Percentiles rank a stretch among this genome's conserved stretches.
These are phyloP conservation scores for Ahaetulla prasina DNA, from an alignment of 2,113 vertebrate species.

Conservation along the genomic window DNA sequence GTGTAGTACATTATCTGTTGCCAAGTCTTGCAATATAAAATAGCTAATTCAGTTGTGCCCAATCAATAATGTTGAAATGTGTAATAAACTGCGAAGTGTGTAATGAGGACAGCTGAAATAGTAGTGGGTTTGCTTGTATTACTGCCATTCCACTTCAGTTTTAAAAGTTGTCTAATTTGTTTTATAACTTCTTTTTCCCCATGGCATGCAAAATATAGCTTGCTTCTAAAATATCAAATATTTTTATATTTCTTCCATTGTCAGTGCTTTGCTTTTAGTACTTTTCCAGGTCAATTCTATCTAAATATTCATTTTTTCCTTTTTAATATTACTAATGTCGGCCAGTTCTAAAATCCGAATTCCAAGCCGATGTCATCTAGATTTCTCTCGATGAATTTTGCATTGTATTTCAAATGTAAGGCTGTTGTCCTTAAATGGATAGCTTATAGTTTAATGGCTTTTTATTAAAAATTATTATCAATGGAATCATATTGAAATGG, in stretches of 20 bases:
- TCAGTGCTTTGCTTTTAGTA: neutral
- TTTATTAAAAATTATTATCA: neutral
- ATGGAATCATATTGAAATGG: neutral
- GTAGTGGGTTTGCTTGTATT: neutral
- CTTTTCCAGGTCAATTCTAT: neutral
- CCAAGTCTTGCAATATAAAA: neutral
- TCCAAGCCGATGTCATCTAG: neutral
- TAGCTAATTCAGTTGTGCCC: neutral
- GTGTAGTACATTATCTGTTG: neutral
- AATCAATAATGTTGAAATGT: neutral
- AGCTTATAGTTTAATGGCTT: neutral
- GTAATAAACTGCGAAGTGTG: neutral
- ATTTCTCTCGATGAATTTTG: neutral
- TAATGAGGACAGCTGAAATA: neutral
- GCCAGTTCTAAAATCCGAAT: neutral
- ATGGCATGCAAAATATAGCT: neutral
- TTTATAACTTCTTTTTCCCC: neutral
- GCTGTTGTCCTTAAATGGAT: neutral
- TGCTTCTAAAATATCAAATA: neutral
- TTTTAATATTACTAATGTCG: neutral
- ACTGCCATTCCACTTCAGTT: neutral
- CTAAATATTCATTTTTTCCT: neutral
- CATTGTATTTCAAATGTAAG: neutral
- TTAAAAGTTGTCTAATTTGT: neutral
- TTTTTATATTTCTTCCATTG: neutral